Evolutionary conservation across 2,113 vertebrate genomes (phyloP).

Genomic region (Stigmatopora argus): DNA sequence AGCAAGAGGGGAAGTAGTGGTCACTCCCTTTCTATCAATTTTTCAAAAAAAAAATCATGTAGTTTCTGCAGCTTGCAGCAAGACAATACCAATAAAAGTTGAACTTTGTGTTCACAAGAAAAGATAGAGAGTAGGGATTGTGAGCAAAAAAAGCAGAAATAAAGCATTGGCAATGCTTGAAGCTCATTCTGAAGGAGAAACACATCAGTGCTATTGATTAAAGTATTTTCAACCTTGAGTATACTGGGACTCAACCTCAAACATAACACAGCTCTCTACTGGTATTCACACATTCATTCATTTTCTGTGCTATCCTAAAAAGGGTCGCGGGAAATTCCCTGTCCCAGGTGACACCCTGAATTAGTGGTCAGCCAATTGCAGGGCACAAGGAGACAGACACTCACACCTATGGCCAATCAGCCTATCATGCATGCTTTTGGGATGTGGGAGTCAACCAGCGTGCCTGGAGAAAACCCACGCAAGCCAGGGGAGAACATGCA

Average conservation of each 20-base stretch:
- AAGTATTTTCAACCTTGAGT: background rate
- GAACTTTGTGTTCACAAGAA: slow-evolving; percentile 6
- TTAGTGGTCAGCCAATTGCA: too few species aligned
- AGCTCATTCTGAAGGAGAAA: slow-evolving; percentile 9
- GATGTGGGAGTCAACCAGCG: too few species aligned
- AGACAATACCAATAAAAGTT: slow-evolving; percentile 28
- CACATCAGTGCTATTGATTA: background rate
- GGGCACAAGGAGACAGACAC: too few species aligned
- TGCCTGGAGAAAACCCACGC: too few species aligned
- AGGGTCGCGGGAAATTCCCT: too few species aligned
- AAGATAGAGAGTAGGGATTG: slow-evolving; percentile 11
- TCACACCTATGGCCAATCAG: too few species aligned
- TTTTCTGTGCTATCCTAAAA: too few species aligned
- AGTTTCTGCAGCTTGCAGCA: slow-evolving; percentile 8
- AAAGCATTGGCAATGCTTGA: slow-evolving; percentile 3
- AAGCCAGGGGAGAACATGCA: too few species aligned
- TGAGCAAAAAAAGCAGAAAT: slow-evolving; percentile 6
- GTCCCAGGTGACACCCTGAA: too few species aligned
- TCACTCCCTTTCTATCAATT: background rate
- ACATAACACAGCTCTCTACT: background rate
- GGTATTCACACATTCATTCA: background rate
- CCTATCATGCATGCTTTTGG: too few species aligned
- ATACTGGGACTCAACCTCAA: background rate
- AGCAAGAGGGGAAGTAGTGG: slow-evolving; percentile 20
- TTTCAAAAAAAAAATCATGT: slow-evolving; percentile 15